Evolutionary conservation across 2,797 vertebrate species (phyloP).

Genomic region (Carcharodon carcharias): DNA sequence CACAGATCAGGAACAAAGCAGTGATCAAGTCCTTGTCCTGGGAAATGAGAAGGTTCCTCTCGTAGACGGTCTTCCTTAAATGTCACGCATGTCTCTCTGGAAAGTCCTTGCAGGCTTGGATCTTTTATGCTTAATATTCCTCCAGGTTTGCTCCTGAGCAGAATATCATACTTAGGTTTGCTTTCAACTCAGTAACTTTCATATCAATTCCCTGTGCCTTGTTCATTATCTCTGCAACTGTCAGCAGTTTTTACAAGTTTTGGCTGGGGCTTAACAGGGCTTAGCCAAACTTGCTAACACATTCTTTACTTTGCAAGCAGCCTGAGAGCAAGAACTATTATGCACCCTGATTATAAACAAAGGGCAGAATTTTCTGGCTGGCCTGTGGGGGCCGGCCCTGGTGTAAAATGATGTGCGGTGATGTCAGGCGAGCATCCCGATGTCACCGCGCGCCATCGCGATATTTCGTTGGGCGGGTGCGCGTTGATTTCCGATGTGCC

Average conservation of each 20-base stretch:
- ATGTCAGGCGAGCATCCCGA: no score
- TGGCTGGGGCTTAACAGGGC: background rate
- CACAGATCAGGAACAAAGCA: background rate
- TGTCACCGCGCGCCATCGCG: no score
- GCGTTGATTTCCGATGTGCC: no score
- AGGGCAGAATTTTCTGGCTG: background rate
- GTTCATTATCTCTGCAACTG: background rate
- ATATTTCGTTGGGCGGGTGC: no score
- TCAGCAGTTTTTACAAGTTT: background rate
- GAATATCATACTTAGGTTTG: background rate
- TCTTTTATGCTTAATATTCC: background rate
- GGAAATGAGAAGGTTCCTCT: background rate
- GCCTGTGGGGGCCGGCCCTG: no score
- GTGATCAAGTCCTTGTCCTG: background rate
- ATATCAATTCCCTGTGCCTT: background rate
- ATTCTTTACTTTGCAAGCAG: background rate
- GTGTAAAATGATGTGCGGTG: no score
- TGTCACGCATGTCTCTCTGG: no score
- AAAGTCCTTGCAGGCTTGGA: background rate
- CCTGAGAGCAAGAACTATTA: background rate
- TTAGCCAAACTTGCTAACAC: background rate
- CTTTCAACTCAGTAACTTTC: background rate
- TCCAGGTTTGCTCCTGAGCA: background rate
- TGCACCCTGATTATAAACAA: background rate
- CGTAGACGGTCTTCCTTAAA: background rate